Conservation (phyloP, 2,888 invertebrate genomes). For the Aphidoletes aphidimyza region DNA sequence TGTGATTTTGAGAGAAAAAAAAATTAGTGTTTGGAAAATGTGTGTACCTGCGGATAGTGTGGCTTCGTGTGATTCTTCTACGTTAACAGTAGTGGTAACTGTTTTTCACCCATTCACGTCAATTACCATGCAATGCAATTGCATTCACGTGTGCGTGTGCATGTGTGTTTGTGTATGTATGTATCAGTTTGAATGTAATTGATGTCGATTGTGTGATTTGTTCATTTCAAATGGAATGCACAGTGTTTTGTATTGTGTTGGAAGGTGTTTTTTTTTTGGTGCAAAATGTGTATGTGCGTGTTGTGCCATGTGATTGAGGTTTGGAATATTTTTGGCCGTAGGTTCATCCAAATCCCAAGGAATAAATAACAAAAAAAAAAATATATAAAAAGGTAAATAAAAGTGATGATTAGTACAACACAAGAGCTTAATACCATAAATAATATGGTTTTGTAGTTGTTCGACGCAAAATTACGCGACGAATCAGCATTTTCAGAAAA, state of each 20-base stretch:
- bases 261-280: background rate
- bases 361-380: background rate
- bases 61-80: constrained; percentile 72
- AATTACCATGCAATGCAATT: constrained; percentile 59
- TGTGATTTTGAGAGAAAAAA: background rate
- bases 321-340: background rate
- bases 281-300: constrained; percentile 5
- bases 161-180: no score
- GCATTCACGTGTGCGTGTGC: no score
- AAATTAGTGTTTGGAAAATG: background rate
- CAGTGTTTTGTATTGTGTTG: background rate
- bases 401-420: background rate
- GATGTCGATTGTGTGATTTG: background rate
- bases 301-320: background rate
- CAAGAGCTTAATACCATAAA: background rate
- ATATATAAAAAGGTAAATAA: background rate
- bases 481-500: no score
- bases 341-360: background rate
- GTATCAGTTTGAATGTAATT: no score
- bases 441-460: background rate
- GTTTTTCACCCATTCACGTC: constrained; percentile 65
- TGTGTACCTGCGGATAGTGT: constrained; percentile 73
- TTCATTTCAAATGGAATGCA: background rate
- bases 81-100: constrained; percentile 69
- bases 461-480: no score